Evolutionary conservation across 2,113 vertebrate species (phyloP).

Genomic region (Rynchops niger): DNA sequence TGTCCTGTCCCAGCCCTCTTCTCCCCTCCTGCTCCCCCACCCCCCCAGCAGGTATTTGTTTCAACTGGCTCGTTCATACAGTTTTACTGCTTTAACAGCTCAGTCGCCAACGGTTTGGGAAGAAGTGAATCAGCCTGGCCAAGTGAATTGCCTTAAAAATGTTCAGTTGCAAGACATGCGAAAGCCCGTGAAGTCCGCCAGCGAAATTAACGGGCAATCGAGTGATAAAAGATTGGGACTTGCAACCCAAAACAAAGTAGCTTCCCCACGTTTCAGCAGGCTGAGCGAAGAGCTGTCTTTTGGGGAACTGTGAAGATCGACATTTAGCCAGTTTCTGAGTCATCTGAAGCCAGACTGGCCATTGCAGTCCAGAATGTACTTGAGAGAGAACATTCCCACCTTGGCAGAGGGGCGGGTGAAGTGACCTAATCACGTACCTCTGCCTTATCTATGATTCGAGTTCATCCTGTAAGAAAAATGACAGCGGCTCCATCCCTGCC

Average conservation of each 20-base stretch:
- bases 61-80: background rate
- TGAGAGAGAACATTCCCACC: background rate
- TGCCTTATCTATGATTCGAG: background rate
- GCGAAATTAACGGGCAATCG: background rate
- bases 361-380: background rate
- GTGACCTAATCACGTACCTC: background rate
- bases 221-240: background rate
- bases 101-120: background rate
- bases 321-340: constrained; percentile 21
- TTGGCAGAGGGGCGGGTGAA: background rate
- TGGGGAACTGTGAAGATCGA: background rate
- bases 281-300: background rate
- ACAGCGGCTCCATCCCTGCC: background rate
- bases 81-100: background rate
- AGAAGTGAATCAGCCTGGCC: background rate
- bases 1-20: background rate
- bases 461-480: background rate
- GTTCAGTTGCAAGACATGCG: background rate
- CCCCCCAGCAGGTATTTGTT: background rate
- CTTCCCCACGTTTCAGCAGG: background rate
- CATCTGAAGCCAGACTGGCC: background rate
- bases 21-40: background rate
- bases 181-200: rapidly evolving
- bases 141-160: background rate
- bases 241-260: background rate